These are phyloP conservation scores for Phytoseiulus persimilis DNA, from an alignment of 2,888 invertebrate genomes.

Conservation along the genomic window DNA sequence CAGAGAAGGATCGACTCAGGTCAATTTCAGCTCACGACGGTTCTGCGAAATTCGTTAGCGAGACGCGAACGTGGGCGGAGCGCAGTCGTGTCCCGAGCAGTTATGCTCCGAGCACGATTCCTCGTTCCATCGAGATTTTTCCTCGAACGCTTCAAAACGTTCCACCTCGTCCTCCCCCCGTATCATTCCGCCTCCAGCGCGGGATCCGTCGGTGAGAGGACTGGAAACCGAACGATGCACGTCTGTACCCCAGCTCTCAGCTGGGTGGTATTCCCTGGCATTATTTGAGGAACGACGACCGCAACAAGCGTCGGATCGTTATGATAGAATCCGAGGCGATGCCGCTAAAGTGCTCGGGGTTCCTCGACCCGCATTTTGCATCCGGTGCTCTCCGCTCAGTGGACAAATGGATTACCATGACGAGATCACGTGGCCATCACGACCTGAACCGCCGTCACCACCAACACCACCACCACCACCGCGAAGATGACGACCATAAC, in stretches of 20 bases:
- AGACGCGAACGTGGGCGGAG: neutral
- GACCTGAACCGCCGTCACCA: neutral
- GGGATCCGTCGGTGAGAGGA: no score
- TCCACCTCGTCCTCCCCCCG: no score
- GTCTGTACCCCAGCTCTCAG: no score
- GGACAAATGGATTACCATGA: slow-evolving; percentile 5
- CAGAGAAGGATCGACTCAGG: neutral
- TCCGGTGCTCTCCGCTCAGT: neutral
- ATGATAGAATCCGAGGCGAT: neutral
- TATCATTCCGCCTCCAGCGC: no score
- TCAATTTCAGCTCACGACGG: neutral
- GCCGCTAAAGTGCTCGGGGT: neutral
- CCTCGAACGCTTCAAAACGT: neutral
- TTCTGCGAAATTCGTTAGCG: neutral
- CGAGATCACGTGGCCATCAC: neutral
- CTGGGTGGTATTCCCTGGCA: no score
- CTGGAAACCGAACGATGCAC: no score
- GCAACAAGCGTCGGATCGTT: neutral
- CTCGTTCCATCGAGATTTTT: neutral
- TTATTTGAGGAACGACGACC: neutral
- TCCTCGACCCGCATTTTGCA: neutral
- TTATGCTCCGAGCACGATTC: no score
- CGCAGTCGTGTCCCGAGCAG: no score
- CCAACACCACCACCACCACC: neutral
- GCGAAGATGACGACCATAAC: neutral